Evolutionary conservation across 2,797 vertebrate species (phyloP).

Genomic region (Anniella stebbinsi): DNA sequence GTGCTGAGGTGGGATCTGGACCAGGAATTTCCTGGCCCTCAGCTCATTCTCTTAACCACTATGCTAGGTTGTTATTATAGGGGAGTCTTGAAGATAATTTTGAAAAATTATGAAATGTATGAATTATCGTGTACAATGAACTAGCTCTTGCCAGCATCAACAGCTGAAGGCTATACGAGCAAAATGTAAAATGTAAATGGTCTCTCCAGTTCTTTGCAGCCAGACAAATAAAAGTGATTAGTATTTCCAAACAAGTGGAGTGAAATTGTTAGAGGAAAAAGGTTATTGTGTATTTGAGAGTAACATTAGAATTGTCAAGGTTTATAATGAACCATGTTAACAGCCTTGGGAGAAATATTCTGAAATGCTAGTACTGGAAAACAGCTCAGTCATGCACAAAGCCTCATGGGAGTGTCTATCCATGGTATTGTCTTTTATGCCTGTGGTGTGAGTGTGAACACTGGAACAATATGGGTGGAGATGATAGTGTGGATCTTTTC

Average conservation of each 20-base stretch:
- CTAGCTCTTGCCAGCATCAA: neutral
- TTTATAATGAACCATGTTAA: neutral
- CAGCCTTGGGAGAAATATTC: neutral
- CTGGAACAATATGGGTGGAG: neutral
- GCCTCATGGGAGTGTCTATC: neutral
- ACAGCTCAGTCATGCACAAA: neutral
- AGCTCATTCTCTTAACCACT: neutral
- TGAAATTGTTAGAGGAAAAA: neutral
- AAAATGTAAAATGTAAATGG: neutral
- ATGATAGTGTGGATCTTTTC: neutral
- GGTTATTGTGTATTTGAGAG: neutral
- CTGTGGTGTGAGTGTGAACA: neutral
- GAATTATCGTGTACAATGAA: neutral
- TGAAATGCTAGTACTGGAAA: neutral
- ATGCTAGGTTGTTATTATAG: neutral
- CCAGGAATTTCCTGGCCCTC: neutral
- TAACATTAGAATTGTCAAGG: neutral
- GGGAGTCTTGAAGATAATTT: neutral
- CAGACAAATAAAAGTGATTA: conserved; percentile 8
- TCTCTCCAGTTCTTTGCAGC: neutral
- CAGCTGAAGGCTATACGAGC: neutral
- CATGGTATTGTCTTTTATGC: neutral
- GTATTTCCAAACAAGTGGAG: neutral
- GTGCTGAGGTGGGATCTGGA: neutral
- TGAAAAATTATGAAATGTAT: neutral